These are phyloP conservation scores for Aquatica leii DNA, from an alignment of 2,888 invertebrate genomes.

Conservation along the genomic window DNA sequence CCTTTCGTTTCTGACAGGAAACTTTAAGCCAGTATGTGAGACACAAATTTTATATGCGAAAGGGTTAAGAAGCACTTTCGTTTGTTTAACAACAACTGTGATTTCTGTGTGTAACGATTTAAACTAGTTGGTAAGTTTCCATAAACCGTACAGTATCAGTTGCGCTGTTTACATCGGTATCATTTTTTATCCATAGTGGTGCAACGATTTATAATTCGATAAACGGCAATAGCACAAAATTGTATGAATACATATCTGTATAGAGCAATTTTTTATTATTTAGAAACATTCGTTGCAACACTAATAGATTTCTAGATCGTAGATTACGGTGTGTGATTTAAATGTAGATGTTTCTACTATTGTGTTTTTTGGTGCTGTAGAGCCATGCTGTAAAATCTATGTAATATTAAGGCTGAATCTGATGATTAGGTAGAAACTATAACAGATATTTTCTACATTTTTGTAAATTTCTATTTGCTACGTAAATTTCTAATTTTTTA, in stretches of 20 bases:
- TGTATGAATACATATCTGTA: constrained; percentile 26
- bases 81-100: too few relatives aligned
- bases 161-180: not conserved
- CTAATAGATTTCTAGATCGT: constrained; percentile 13
- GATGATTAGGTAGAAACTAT: constrained; percentile 14
- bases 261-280: constrained; percentile 23
- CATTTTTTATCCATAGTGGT: constrained; percentile 20
- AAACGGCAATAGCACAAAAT: constrained; percentile 24
- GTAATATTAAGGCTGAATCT: constrained; percentile 27
- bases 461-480: constrained; percentile 32
- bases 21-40: too few relatives aligned
- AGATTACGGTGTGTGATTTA: constrained; percentile 30
- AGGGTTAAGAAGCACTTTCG: too few relatives aligned
- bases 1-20: too few relatives aligned
- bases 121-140: not conserved
- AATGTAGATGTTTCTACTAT: constrained; percentile 23
- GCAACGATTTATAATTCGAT: constrained; percentile 27
- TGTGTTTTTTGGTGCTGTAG: constrained; percentile 6
- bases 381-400: not conserved
- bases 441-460: constrained; percentile 34
- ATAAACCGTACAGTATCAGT: not conserved
- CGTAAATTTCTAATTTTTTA: not conserved
- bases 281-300: constrained; percentile 29
- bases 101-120: not conserved
- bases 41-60: too few relatives aligned